Conservation (phyloP, 2,888 invertebrate genomes). For the Hydraecia micacea region DNA sequence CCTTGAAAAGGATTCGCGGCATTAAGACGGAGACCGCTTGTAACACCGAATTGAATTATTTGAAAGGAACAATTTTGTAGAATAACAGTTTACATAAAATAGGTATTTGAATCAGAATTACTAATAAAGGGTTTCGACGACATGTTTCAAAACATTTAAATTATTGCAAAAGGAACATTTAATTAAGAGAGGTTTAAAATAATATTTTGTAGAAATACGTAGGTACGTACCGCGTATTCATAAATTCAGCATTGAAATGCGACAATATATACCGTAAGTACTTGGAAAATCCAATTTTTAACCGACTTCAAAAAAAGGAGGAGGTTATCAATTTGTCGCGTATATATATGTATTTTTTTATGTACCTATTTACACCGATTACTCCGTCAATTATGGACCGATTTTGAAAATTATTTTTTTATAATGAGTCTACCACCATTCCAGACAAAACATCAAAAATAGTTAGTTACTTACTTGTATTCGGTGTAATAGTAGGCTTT, state of each 20-base stretch:
- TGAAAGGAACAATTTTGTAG: background rate
- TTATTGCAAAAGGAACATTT: background rate
- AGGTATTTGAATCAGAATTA: background rate
- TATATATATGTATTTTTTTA: too few species aligned
- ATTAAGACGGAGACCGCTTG: conserved; percentile 74
- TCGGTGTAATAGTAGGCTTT: conserved; percentile 79
- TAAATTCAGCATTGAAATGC: background rate
- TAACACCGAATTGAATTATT: conserved; percentile 76
- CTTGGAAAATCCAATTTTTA: background rate
- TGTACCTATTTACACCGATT: too few species aligned
- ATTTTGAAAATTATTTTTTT: too few species aligned
- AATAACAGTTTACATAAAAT: background rate
- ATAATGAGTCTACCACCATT: background rate
- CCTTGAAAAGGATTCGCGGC: conserved; percentile 86
- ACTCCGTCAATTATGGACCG: too few species aligned
- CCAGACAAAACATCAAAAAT: background rate
- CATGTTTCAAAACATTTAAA: background rate
- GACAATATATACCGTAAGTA: background rate
- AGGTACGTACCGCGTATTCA: background rate
- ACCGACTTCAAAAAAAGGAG: too few species aligned
- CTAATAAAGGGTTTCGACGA: background rate
- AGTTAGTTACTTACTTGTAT: conserved; percentile 4
- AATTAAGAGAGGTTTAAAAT: background rate
- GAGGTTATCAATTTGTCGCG: too few species aligned
- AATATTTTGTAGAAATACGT: background rate